Evolutionary conservation across 2,113 vertebrate genomes (phyloP), one percentile per base, ranked within the genome.

Genomic region (Dascyllus trimaculatus): DNA sequence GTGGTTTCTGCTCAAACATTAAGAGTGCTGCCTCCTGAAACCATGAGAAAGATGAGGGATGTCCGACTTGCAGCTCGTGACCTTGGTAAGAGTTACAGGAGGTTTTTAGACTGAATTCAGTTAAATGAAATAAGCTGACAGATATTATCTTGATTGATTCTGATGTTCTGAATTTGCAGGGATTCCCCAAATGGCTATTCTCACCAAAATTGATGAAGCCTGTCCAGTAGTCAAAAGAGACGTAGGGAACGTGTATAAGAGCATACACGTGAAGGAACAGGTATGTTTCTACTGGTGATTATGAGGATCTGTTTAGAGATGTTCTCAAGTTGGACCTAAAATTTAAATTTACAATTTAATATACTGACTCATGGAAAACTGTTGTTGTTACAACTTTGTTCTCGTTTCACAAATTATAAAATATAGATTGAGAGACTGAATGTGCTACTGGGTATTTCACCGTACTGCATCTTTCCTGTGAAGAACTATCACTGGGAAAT

Each of bases 191-290:
- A 0, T 85, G 52, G 71, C 52, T n/a, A 46, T 88, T 56, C 61
- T 85, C 26, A 85, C 86, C 17, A 85, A 69, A 51, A 29, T 82
- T 22, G 82, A 88, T 66, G 19, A 68, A 67, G 79, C 71, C 29
- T 80, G 53, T 51, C 26, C 53, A 3, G 11, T 54, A 2, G 63
- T 57, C 0, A 4, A 48, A 14, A 1, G 1, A 4, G 0, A 73
- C 1, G 3, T 82, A 3, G n/a, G 2, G 1, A 65, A 76, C 5
- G 4, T 54, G 0, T 66, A 85, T 4, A 61, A 4, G 58, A 88
- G 75, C 62, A 64, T 22, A 3, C 5, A 43, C 18, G 56, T 85
- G 46, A 81, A 85, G 49, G 0, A 52, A 25, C 14, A 19, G 69
- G 84, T 76, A 38, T 1, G 11, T 56, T 45, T 66, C 11, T 62